Percentiles rank a stretch among this genome's conserved stretches.
Evolutionary conservation across 2,113 vertebrate genomes (phyloP).

Genomic region (Hymenochirus boettgeri): DNA sequence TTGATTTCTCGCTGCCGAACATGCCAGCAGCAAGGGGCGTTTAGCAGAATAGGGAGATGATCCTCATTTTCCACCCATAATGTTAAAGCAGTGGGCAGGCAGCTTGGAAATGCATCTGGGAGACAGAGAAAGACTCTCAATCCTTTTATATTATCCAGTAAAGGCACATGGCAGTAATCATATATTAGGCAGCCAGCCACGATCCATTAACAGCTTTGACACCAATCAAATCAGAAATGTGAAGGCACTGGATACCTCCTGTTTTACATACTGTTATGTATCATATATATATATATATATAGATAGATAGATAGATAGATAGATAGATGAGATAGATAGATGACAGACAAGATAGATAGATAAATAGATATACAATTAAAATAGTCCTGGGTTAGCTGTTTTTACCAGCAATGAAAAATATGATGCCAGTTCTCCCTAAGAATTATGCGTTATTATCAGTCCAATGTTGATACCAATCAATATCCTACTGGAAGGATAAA

Average conservation of each 20-base stretch:
- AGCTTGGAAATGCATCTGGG: constrained; percentile 14
- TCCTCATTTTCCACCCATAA: constrained; percentile 38
- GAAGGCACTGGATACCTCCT: constrained; percentile 8
- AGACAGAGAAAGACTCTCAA: neutral
- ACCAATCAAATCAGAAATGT: constrained; percentile 30
- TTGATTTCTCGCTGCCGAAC: constrained; percentile 63
- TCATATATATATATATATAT: no score
- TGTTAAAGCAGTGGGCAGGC: constrained; percentile 23
- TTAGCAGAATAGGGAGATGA: constrained; percentile 36
- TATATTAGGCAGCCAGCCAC: constrained; percentile 8
- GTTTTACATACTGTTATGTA: no score
- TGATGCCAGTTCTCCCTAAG: no score
- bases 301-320: no score
- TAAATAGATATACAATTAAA: no score
- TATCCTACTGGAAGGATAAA: no score
- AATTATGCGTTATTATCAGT: no score
- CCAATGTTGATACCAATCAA: no score
- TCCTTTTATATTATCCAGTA: constrained; percentile 38
- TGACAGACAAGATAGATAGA: no score
- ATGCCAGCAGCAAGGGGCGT: constrained; percentile 52
- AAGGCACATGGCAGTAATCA: constrained; percentile 31
- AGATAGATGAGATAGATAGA: no score
- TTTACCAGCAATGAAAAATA: no score
- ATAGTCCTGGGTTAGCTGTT: no score
- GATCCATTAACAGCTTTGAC: constrained; percentile 9